Percentiles rank a stretch among this genome's conserved stretches.
Evolutionary conservation across 2,888 invertebrate species (phyloP).

Genomic region (Conus canariensis): DNA sequence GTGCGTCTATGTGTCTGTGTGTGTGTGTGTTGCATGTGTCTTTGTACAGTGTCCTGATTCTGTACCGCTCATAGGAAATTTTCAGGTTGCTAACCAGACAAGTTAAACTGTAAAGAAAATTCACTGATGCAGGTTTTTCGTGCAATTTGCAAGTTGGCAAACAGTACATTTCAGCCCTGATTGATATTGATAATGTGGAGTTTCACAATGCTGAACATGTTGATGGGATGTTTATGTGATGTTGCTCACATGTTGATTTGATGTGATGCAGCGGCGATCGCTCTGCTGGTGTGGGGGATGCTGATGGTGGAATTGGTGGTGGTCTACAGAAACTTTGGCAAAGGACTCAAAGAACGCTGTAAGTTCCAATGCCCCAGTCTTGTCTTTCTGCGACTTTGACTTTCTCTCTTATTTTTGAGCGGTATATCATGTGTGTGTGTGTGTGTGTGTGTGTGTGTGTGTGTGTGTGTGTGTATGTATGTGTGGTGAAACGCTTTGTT

Average conservation of each 20-base stretch:
- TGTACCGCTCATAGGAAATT: no score
- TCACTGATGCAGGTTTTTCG: no score
- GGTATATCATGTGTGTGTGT: neutral
- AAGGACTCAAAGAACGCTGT: conserved; percentile 72
- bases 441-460: neutral
- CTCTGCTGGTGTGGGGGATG: conserved; percentile 65
- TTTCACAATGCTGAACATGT: neutral
- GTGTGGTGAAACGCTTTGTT: no score
- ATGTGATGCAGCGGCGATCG: conserved; percentile 62
- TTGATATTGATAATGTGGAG: no score
- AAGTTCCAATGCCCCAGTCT: conserved; percentile 27
- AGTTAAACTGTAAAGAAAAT: no score
- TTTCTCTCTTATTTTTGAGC: neutral
- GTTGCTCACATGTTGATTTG: neutral
- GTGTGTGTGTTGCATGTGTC: no score
- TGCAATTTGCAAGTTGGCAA: no score
- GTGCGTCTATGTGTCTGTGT: no score
- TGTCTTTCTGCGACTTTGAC: neutral
- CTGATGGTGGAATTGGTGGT: conserved; percentile 67
- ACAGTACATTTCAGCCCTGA: no score
- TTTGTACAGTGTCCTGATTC: no score
- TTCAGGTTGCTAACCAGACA: no score
- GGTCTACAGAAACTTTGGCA: conserved; percentile 71
- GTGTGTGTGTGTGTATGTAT: no score
- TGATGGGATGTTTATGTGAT: neutral